Evolutionary conservation across 2,888 invertebrate species (phyloP), one percentile per base, ranked within the genome.

Genomic region (Azorinus chamasolen): DNA sequence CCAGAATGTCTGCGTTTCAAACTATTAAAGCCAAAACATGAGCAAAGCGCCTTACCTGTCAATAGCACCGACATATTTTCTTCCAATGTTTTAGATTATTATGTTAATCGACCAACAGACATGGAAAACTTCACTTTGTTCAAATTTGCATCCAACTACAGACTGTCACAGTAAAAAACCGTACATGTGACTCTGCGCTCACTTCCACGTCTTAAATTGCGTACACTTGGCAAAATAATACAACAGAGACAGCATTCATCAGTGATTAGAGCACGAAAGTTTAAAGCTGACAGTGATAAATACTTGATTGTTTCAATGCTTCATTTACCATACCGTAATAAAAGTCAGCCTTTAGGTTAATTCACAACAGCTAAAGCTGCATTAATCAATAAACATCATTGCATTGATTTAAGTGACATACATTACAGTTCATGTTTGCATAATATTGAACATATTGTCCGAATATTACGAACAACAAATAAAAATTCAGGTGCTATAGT

Each of bases 361-460:
- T n/a, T n/a, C n/a, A 6, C 25, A 18, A 50, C 50, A 6, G 70
- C 74, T 12, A 46, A 37, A 41, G 66, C 61, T 53, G 65, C 66
- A 39, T 79, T 79, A 46, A 39, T 63, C 27, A 5, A 27, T 22
- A 69, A 79, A 51, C 16, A 57, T 54, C n/a, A 66, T n/a, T 25
- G 18, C 1, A 43, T 79, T 27, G 55, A 62, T 46, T 24, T 68
- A n/a, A 55, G 25, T 45, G 45, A 65, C 32, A 37, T 55, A 18
- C 50, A 64, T 18, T 58, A 25, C 37, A 43, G 37, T 41, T 53
- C 64, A 25, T n/a, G 58, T 48, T 20, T 58, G 45, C 53, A 61
- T 57, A 62, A 69, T 53, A 61, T 79, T 54, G 78, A 79, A 62
- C 59, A 50, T 45, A 58, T 53, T 32, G 58, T 79, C 12, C 46